These are phyloP conservation scores for Watsonalla cultraria DNA, from an alignment of 2,888 invertebrate genomes.

Conservation along the genomic window DNA sequence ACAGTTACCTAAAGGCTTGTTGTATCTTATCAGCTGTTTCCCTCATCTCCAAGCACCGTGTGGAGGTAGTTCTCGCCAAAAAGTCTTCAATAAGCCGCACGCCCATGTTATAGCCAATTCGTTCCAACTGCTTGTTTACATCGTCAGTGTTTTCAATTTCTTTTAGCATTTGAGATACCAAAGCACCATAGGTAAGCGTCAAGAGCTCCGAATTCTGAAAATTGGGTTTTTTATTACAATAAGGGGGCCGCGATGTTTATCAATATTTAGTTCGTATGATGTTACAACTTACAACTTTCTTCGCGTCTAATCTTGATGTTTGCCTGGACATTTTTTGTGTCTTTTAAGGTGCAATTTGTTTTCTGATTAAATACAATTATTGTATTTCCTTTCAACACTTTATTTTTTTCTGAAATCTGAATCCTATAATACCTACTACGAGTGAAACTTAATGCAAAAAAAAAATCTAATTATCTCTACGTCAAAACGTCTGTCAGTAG, in stretches of 20 bases:
- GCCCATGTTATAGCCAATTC: constrained; percentile 99
- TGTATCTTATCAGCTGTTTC: constrained; percentile 98
- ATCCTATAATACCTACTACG: too few species aligned
- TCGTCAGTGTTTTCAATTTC: constrained; percentile 98
- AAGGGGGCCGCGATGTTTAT: too few species aligned
- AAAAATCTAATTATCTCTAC: too few species aligned
- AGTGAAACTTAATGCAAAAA: too few species aligned
- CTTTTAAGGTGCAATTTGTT: constrained; percentile 9
- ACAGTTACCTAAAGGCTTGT: constrained; percentile 79
- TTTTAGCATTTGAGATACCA: constrained; percentile 97
- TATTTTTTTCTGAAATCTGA: too few species aligned
- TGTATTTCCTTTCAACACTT: too few species aligned
- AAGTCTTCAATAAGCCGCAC: constrained; percentile 98
- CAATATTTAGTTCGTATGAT: too few species aligned
- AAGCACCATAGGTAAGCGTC: constrained; percentile 97
- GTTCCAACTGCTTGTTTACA: constrained; percentile 97
- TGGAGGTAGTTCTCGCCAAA: constrained; percentile 92
- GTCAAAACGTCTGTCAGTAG: too few species aligned
- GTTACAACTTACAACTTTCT: constrained; percentile 83
- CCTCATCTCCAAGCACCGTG: constrained; percentile 95
- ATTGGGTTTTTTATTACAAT: constrained; percentile 3
- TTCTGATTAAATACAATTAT: neutral
- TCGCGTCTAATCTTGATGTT: constrained; percentile 84
- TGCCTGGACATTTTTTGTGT: constrained; percentile 81
- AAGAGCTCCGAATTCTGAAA: constrained; percentile 96